Evolutionary conservation across 2,888 invertebrate genomes (phyloP).

Genomic region (Parnassius orleans): DNA sequence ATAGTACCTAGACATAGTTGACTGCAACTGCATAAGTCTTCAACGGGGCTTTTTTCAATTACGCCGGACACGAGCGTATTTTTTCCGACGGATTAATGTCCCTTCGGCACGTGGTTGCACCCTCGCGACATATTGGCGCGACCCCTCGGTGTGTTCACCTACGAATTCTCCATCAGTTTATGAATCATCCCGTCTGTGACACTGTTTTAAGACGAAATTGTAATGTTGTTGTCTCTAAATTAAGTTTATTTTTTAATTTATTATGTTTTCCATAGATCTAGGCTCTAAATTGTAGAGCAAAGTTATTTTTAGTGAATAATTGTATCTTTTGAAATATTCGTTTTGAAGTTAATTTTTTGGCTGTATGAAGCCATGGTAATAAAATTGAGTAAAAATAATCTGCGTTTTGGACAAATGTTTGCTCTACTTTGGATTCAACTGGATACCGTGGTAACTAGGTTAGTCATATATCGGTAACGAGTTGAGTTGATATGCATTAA

Average conservation of each 20-base stretch:
- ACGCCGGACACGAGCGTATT: conserved; percentile 62
- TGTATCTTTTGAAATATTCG: too few relatives aligned
- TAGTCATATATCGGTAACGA: too few relatives aligned
- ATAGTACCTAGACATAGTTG: neutral
- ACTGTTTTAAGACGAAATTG: conserved; percentile 25
- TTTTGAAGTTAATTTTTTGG: too few relatives aligned
- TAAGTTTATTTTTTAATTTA: neutral
- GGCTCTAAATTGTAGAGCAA: too few relatives aligned
- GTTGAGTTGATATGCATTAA: too few relatives aligned
- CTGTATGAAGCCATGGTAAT: too few relatives aligned
- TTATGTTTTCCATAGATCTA: neutral
- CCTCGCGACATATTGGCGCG: conserved; percentile 63
- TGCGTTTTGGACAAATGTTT: too few relatives aligned
- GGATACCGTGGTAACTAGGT: too few relatives aligned
- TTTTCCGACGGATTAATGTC: conserved; percentile 66
- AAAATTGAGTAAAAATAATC: too few relatives aligned
- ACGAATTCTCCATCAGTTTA: conserved; percentile 62
- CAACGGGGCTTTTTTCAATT: conserved; percentile 63
- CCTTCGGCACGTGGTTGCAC: conserved; percentile 66
- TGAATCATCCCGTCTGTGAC: conserved; percentile 51
- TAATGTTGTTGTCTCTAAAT: conserved; percentile 6
- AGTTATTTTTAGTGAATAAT: neutral
- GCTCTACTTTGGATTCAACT: too few relatives aligned
- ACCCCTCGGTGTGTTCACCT: conserved; percentile 61
- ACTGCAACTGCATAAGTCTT: conserved; percentile 26